Evolutionary conservation across 2,888 invertebrate genomes (phyloP), one percentile per base, ranked within the genome.

Genomic region (Oscheius sp.): DNA sequence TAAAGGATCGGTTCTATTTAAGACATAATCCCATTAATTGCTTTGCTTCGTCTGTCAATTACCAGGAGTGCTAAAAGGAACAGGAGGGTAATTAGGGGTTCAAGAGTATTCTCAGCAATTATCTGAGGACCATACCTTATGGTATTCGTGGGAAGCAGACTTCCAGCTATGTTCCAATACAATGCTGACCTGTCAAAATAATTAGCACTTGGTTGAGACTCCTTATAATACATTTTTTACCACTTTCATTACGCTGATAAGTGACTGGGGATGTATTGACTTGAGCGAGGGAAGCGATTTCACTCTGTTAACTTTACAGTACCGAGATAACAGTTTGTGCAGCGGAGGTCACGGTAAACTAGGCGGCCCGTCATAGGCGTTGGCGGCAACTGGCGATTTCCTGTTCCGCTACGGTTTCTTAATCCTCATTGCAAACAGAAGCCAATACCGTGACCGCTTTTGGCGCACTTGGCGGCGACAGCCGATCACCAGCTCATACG

Each of bases 321-420:
- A 61, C 18, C 18, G 35, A 13, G 18, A 27, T 52, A 43, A 52
- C 16, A 66, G 66, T 66, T 66, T 66, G 66, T 66, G 49, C 66
- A 52, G 52, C 49, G 58, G n/a, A n/a, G 66, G 66, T 52, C 66
- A 66, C 66, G 66, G 66, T 66, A 66, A 66, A 66, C 66, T 49
- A 66, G 27, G 66, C 69, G 69, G 69, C 69, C 23, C 55, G 56
- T 69, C 55, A 55, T 35, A 69, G 69, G 69, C 69, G 69, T 55
- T 41, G 12, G 55, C 55, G 35, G 55, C 56, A 69, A 69, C 69
- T 52, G 69, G 55, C 43, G 69, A 69, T 69, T 69, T 69, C 69
- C 69, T 69, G 69, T 69, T 69, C 64, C 55, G 53, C 29, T 41
- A 52, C 56, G 43, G 23, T 69, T 69, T 55, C 23, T 55, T 69